phyloP scores from a whole-genome alignment of 2,113 vertebrate species.

The Bostrychus sinensis region DNA sequence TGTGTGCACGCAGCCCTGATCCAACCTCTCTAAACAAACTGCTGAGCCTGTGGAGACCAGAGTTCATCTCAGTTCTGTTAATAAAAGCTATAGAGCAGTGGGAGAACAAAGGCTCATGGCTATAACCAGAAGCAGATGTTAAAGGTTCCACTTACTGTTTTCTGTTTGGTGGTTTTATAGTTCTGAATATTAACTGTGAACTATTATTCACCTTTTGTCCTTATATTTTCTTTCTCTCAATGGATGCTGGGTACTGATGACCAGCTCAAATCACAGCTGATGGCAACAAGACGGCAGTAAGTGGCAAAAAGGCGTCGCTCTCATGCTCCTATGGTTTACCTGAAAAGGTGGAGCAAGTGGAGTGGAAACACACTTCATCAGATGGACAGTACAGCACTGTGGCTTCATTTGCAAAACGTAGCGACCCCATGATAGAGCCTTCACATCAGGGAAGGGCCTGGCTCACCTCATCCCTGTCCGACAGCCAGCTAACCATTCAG shows the following conservation, averaged over 20 bases:
- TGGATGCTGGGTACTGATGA: slow-evolving; percentile 1
- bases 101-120: slow-evolving; percentile 24
- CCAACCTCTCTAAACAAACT: slow-evolving; percentile 23
- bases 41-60: slow-evolving; percentile 26
- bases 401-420: slow-evolving; percentile 70
- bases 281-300: slow-evolving; percentile 76
- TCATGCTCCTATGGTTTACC: slow-evolving; percentile 77
- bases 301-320: slow-evolving; percentile 72
- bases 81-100: slow-evolving; percentile 47
- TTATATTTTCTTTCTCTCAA: slow-evolving; percentile 1
- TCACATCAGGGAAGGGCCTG: slow-evolving; percentile 67
- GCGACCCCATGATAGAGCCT: slow-evolving; percentile 75
- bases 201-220: slow-evolving; percentile 6
- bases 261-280: slow-evolving; percentile 61
- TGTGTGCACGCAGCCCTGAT: slow-evolving; percentile 20
- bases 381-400: slow-evolving; percentile 54
- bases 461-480: slow-evolving; percentile 71
- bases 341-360: slow-evolving; percentile 76
- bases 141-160: slow-evolving; percentile 57
- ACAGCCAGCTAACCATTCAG: slow-evolving; percentile 74
- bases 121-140: slow-evolving; percentile 66
- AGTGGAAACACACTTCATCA: slow-evolving; percentile 63
- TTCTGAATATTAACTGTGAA: slow-evolving; percentile 37
- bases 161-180: slow-evolving; percentile 47
- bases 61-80: slow-evolving; percentile 49